Evolutionary conservation across 2,113 vertebrate genomes (phyloP).

Genomic region (Gadus chalcogrammus): DNA sequence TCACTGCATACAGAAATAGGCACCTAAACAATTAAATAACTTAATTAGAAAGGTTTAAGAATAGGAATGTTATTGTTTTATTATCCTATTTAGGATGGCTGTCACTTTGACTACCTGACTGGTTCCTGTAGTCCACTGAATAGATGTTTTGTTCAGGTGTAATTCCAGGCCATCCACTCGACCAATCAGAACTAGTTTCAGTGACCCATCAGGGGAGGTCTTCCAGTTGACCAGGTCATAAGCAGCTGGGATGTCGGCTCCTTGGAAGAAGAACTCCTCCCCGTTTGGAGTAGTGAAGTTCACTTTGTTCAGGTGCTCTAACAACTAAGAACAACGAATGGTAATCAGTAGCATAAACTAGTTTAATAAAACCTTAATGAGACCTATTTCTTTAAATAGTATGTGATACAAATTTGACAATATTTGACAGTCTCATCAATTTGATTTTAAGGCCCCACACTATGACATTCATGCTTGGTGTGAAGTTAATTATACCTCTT

Average conservation of each 20-base stretch:
- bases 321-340: slow-evolving; percentile 42
- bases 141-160: slow-evolving; percentile 45
- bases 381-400: too few relatives aligned
- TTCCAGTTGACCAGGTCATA: slow-evolving; percentile 74
- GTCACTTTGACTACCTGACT: background rate
- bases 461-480: background rate
- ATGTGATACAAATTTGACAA: too few relatives aligned
- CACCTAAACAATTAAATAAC: slow-evolving; percentile 25
- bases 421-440: too few relatives aligned
- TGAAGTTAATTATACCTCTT: slow-evolving; percentile 48
- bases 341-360: background rate
- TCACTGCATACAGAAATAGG: slow-evolving; percentile 70
- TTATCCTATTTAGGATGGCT: background rate
- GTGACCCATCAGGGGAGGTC: background rate
- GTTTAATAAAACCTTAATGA: background rate
- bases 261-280: slow-evolving; percentile 65
- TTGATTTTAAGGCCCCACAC: too few relatives aligned
- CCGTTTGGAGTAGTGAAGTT: slow-evolving; percentile 67
- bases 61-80: background rate
- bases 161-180: slow-evolving; percentile 39
- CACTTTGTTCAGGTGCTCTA: slow-evolving; percentile 62
- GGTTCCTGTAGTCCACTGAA: slow-evolving; percentile 35
- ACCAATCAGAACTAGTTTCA: too few relatives aligned
- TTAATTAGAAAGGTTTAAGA: background rate
- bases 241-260: slow-evolving; percentile 56